Percentiles rank a stretch among this genome's conserved stretches.
Evolutionary conservation across 2,888 invertebrate genomes (phyloP).

Genomic region (Muscina levida): DNA sequence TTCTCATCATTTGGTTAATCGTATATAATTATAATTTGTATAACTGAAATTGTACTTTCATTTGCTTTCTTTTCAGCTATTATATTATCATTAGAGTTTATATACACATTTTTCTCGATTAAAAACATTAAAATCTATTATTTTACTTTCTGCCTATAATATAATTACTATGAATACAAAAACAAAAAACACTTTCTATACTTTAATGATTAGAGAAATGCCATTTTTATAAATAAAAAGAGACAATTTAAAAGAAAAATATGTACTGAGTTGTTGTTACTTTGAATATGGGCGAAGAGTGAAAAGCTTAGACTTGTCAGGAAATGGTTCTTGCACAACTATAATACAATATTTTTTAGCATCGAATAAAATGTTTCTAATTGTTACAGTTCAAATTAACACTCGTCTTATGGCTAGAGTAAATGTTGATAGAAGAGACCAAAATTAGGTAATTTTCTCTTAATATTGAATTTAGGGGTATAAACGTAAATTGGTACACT

Average conservation of each 20-base stretch:
- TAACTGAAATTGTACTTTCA: slow-evolving; percentile 46
- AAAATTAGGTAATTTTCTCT: no score
- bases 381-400: no score
- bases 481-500: no score
- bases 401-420: no score
- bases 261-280: no score
- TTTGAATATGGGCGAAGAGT: no score
- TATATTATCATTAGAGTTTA: slow-evolving; percentile 41
- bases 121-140: slow-evolving; percentile 37
- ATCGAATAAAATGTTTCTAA: neutral
- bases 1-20: no score
- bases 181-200: slow-evolving; percentile 44
- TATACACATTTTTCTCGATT: slow-evolving; percentile 44
- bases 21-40: no score
- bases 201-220: slow-evolving; percentile 74
- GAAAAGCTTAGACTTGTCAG: slow-evolving; percentile 18
- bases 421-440: no score
- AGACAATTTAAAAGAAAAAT: slow-evolving; percentile 40
- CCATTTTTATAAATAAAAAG: slow-evolving; percentile 76
- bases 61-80: slow-evolving; percentile 39
- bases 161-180: slow-evolving; percentile 28
- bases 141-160: slow-evolving; percentile 51
- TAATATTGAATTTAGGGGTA: no score
- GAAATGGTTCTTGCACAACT: neutral
- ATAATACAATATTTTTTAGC: neutral